Conservation (phyloP, 2,797 vertebrate genomes). For the Botia almorhae region DNA sequence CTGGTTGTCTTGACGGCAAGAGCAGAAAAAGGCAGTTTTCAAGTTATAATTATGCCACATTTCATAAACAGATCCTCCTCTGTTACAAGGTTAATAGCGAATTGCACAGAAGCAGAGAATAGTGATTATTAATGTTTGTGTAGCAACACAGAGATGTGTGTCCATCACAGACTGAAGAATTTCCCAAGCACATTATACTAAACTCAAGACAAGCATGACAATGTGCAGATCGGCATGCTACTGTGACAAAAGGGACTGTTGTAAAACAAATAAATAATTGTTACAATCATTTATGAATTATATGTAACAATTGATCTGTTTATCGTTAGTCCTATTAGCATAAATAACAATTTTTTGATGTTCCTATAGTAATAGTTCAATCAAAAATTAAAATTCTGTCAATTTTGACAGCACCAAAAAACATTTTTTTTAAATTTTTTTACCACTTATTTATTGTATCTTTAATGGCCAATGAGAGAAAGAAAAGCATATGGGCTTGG, state of each 20-base stretch:
- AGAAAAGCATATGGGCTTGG: neutral
- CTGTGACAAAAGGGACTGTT: neutral
- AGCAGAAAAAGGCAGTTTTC: neutral
- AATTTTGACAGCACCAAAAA: neutral
- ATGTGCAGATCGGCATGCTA: neutral
- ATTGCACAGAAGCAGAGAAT: slow-evolving; percentile 56
- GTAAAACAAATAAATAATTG: neutral
- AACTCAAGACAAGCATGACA: too few relatives aligned
- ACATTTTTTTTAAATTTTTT: too few relatives aligned
- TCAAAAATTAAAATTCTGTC: neutral
- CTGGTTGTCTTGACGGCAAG: slow-evolving; percentile 6
- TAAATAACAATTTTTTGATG: too few relatives aligned
- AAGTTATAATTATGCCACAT: slow-evolving; percentile 50
- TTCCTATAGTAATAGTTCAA: too few relatives aligned
- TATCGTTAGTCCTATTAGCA: too few relatives aligned
- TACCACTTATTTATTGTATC: neutral
- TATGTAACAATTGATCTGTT: too few relatives aligned
- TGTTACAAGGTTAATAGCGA: slow-evolving; percentile 58
- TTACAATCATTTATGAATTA: too few relatives aligned
- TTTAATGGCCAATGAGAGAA: neutral
- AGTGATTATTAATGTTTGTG: slow-evolving; percentile 54
- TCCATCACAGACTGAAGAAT: neutral
- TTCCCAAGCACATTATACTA: too few relatives aligned
- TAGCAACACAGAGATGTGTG: neutral
- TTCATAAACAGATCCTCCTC: slow-evolving; percentile 49